Evolutionary conservation across 2,888 invertebrate species (phyloP).

Genomic region (Amblyteles armatorius): DNA sequence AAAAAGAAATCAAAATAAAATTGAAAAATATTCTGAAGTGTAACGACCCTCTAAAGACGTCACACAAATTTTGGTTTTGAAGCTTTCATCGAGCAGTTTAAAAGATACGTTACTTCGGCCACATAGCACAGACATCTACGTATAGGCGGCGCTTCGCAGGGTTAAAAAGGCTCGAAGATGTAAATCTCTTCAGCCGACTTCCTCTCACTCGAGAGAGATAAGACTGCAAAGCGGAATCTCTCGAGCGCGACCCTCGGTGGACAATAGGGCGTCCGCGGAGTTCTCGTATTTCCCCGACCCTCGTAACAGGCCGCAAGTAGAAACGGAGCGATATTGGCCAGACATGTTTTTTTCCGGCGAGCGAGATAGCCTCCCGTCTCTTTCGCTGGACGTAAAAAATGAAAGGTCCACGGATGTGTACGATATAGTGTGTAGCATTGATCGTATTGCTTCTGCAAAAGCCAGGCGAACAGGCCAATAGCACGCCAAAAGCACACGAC

Average conservation of each 20-base stretch:
- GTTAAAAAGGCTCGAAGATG: slow-evolving; percentile 11
- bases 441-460: background rate
- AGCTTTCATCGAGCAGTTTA: background rate
- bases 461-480: slow-evolving; percentile 56
- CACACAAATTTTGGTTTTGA: too few species aligned
- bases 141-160: background rate
- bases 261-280: background rate
- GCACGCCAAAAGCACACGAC: slow-evolving; percentile 49
- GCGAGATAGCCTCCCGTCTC: background rate
- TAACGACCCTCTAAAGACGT: too few species aligned
- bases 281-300: background rate
- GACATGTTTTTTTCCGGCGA: background rate
- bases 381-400: background rate
- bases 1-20: too few species aligned
- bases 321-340: slow-evolving; percentile 27
- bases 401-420: background rate
- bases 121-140: background rate
- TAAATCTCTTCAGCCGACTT: background rate
- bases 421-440: background rate
- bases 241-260: background rate
- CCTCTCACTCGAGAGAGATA: background rate
- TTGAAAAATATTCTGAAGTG: too few species aligned
- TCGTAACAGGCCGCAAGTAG: slow-evolving; percentile 7
- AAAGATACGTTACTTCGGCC: background rate
- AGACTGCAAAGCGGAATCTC: slow-evolving; percentile 6